Base-by-base conservation (phyloP, 2,113 vertebrate genomes). In the Pontoporia blainvillei region DNA sequence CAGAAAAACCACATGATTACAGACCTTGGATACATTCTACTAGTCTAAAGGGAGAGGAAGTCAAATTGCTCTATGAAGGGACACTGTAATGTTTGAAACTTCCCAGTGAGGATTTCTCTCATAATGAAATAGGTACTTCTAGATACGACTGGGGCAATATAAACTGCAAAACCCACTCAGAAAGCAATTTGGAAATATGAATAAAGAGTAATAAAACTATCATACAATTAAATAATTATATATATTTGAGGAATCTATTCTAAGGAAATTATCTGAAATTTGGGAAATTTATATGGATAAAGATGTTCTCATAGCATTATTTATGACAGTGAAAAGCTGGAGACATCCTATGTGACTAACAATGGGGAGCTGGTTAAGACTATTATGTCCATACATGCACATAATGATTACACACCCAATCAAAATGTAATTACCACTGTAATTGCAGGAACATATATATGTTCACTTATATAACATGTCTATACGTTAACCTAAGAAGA, bases 201-300 rank as follows among this genome's bases (percentile, higher is more conserved):
- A 78, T 69, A 62, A 49, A 89, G 41, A 69, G n/a, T 54, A 41
- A 84, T 61, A 78, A 87, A 71, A 92, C 0, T 46, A 81, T 66
- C 11, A 25, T 46, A 44, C 2, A 54, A 49, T 61, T 78, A 90
- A n/a, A 62, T 78, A 61, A 91, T 73, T 54, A 10, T 64, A 67
- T 46, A 31, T 62, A 52, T 84, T 84, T 71, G 41, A 76, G 57
- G 62, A 78, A 95, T 44, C 12, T 81, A 62, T 18, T 82, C 67
- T 71, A 79, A 86, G 34, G 52, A 95, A 95, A 92, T 87, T 66
- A 73, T 82, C 25, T 85, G 67, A 95, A 93, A 84, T 89, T 61
- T 83, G 78, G 52, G n/a, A 75, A 59, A 67, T 59, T n/a, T 54
- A 41, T 90, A 52, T 52, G 73, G 36, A 36, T 85, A 90, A 79